Percentiles rank a stretch among this genome's conserved stretches.
Evolutionary conservation across 2,113 vertebrate genomes (phyloP).

Genomic region (Astur gentilis): DNA sequence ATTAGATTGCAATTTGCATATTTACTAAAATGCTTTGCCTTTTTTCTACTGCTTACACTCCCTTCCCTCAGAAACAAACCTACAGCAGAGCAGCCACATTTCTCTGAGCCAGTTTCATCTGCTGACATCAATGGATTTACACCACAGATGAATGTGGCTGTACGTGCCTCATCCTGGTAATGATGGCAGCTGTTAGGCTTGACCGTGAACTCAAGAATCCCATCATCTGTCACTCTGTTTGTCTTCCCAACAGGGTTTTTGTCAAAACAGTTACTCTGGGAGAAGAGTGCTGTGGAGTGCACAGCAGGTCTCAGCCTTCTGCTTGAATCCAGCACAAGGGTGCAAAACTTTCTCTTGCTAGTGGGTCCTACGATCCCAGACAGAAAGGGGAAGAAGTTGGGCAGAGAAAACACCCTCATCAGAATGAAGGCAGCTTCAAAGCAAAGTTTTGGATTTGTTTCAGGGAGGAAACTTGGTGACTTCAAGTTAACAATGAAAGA

Average conservation of each 20-base stretch:
- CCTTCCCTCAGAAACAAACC: background rate
- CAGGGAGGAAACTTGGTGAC: background rate
- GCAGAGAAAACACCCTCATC: background rate
- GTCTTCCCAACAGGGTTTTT: background rate
- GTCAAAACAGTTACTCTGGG: background rate
- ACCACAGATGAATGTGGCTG: constrained; percentile 3
- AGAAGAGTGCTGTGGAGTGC: background rate
- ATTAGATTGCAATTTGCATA: constrained; percentile 45
- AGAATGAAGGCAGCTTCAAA: background rate
- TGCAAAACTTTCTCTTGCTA: background rate
- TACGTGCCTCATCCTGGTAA: background rate
- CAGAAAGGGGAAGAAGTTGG: background rate
- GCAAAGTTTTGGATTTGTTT: background rate
- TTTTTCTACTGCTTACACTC: background rate
- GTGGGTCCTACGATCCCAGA: background rate
- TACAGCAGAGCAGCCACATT: background rate
- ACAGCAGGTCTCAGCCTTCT: background rate
- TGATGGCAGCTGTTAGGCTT: constrained; percentile 11
- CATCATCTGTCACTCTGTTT: background rate
- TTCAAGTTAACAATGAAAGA: background rate
- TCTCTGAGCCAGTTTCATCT: background rate
- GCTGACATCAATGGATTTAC: background rate
- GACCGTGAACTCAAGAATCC: background rate
- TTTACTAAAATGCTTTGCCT: constrained; percentile 2
- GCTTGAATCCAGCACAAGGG: background rate